Percentiles rank a stretch among this genome's conserved stretches.
phyloP scores from a whole-genome alignment of 53 echinoderm and acorn worm genomes.

The Stichopus horrens region DNA sequence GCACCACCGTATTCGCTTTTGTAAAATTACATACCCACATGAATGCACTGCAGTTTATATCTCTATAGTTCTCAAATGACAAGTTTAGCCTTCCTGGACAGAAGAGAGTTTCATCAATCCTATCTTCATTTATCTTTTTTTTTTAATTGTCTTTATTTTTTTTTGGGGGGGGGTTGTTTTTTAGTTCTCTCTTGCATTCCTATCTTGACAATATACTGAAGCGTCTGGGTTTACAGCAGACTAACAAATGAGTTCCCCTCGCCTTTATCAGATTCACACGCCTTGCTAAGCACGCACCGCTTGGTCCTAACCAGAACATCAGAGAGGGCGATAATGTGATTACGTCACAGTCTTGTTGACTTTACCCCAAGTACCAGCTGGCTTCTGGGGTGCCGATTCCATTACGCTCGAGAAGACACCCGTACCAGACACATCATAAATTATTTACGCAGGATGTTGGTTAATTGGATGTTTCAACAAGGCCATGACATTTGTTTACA shows the following conservation, averaged over 20 bases:
- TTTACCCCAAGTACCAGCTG: constrained; percentile 31
- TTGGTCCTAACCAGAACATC: neutral
- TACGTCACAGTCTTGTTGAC: constrained; percentile 36
- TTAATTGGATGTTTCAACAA: constrained; percentile 16
- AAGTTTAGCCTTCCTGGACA: too few relatives aligned
- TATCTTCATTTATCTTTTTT: neutral
- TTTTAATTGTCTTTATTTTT: neutral
- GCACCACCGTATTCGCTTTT: too few relatives aligned
- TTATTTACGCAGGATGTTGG: constrained; percentile 8
- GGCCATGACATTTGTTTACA: constrained; percentile 9
- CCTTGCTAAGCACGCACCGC: neutral
- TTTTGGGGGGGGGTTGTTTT: neutral
- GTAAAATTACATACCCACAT: too few relatives aligned
- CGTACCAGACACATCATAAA: neutral
- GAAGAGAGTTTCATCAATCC: too few relatives aligned
- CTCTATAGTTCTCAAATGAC: too few relatives aligned
- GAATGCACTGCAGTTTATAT: too few relatives aligned
- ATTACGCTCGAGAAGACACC: constrained; percentile 3
- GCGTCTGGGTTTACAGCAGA: neutral
- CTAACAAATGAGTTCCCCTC: neutral
- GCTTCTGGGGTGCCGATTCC: constrained; percentile 20
- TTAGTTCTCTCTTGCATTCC: neutral
- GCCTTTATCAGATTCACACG: constrained; percentile 24
- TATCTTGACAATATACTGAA: constrained; percentile 8
- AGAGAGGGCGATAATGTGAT: constrained; percentile 17